These are phyloP conservation scores for Melanostoma mellinum DNA, from an alignment of 2,888 invertebrate species.

Conservation along the genomic window DNA sequence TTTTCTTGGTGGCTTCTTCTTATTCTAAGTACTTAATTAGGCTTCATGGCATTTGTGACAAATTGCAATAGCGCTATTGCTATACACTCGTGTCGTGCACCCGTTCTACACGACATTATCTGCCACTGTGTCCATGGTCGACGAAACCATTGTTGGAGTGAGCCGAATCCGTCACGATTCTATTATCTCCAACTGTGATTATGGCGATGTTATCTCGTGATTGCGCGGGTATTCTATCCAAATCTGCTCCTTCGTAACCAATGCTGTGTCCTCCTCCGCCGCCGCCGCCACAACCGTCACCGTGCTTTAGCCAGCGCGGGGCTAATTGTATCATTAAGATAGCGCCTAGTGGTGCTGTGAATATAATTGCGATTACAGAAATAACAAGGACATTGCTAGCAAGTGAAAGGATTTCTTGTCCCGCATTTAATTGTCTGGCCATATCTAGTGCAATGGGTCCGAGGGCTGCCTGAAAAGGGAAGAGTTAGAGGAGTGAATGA, in stretches of 20 bases:
- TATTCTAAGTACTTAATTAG: constrained; percentile 69
- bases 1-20: constrained; percentile 15
- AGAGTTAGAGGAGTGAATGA: constrained; percentile 20
- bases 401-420: constrained; percentile 77
- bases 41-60: constrained; percentile 57
- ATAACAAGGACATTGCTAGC: constrained; percentile 83
- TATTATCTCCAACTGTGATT: constrained; percentile 68
- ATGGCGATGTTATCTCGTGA: constrained; percentile 62
- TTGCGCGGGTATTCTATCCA: constrained; percentile 45
- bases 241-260: constrained; percentile 27
- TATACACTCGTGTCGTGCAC: constrained; percentile 15
- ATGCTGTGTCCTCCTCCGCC: constrained; percentile 8
- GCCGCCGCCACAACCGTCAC: constrained; percentile 25
- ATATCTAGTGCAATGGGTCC: constrained; percentile 86
- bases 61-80: constrained; percentile 47
- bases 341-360: constrained; percentile 84
- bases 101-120: constrained; percentile 34
- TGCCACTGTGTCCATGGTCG: constrained; percentile 56
- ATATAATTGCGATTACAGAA: constrained; percentile 83
- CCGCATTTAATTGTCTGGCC: constrained; percentile 81
- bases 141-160: constrained; percentile 58
- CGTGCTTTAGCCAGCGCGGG: constrained; percentile 78
- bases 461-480: constrained; percentile 84
- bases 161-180: constrained; percentile 64
- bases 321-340: constrained; percentile 82